These are phyloP conservation scores for Phaedon cochleariae DNA, from an alignment of 2,888 invertebrate species.

Conservation along the genomic window DNA sequence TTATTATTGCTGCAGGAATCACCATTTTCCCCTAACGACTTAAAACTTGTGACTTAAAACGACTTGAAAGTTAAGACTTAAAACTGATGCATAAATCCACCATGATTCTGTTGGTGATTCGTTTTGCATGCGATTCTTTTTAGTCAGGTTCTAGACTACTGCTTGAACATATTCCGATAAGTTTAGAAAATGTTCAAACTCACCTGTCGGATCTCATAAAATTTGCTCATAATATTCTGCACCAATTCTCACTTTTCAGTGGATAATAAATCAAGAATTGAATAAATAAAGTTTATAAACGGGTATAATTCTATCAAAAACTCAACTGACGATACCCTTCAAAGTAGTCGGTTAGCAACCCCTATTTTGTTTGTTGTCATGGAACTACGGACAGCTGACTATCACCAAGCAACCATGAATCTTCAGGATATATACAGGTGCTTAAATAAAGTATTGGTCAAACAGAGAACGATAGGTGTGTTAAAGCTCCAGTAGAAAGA, in stretches of 20 bases:
- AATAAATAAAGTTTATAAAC: conserved; percentile 4
- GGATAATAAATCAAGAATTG: conserved; percentile 23
- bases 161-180: too few species aligned
- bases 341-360: conserved; percentile 31
- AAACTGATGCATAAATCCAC: too few species aligned
- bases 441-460: background rate
- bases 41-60: too few species aligned
- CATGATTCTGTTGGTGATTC: too few species aligned
- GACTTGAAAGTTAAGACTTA: too few species aligned
- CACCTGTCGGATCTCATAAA: conserved; percentile 30
- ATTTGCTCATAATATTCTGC: conserved; percentile 33
- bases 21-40: too few species aligned
- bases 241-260: background rate
- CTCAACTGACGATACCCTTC: conserved; percentile 22
- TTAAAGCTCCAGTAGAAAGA: background rate
- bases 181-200: conserved; percentile 8
- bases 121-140: too few species aligned
- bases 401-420: conserved; percentile 26
- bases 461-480: background rate
- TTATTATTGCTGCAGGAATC: too few species aligned
- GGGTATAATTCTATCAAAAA: conserved; percentile 23
- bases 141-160: too few species aligned
- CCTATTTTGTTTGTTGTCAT: conserved; percentile 27
- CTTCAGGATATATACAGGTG: conserved; percentile 3
- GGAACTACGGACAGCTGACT: conserved; percentile 13